Conservation (phyloP, 2,113 vertebrate species). For the Bufo bufo region DNA sequence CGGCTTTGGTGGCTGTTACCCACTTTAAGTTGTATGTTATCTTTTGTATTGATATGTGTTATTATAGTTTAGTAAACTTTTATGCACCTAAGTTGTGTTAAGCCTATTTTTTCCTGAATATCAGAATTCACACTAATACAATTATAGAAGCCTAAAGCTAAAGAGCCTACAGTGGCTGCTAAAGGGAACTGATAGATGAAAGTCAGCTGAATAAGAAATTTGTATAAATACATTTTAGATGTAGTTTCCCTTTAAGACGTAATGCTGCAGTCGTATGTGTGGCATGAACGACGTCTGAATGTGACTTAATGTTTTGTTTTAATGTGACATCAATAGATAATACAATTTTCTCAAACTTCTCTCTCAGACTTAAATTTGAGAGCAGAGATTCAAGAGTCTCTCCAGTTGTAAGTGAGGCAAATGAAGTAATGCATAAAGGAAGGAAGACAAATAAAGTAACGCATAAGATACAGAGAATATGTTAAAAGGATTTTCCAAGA, state of each 20-base stretch:
- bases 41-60: too few relatives aligned
- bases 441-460: neutral
- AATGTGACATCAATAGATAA: constrained; percentile 1
- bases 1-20: too few relatives aligned
- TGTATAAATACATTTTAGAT: neutral
- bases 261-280: neutral
- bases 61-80: too few relatives aligned
- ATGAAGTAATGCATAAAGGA: constrained; percentile 18
- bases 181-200: neutral
- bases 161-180: neutral
- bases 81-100: too few relatives aligned
- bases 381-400: constrained; percentile 19
- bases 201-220: neutral
- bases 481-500: neutral
- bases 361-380: neutral
- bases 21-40: too few relatives aligned
- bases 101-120: too few relatives aligned
- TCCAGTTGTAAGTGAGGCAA: constrained; percentile 12
- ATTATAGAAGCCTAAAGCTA: too few relatives aligned
- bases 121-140: too few relatives aligned
- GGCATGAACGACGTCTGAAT: neutral
- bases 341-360: neutral
- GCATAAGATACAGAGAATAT: neutral
- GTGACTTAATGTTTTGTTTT: constrained; percentile 14
- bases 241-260: neutral